Base-by-base conservation (phyloP, 2,888 invertebrate species). In the Antheraea yamamai region DNA sequence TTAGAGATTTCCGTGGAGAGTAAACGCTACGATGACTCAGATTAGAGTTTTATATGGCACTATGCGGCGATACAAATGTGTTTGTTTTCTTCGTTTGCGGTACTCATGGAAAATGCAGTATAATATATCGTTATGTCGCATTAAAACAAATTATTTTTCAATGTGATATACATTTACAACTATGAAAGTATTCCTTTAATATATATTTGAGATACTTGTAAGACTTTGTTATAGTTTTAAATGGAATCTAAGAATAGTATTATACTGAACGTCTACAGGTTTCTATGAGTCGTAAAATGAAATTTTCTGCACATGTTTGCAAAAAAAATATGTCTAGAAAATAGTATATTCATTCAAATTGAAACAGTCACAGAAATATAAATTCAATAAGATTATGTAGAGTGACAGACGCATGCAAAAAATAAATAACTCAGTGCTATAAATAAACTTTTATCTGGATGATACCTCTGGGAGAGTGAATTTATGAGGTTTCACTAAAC, bases 381-480 rank as follows among this genome's bases (percentile, higher is more conserved):
- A 39, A 35, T 64, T 26, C 26, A 58, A 18, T 35, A 80, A 78
- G 80, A 83, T 76, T 79, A 81, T 76, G 78, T 78, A 79, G 79
- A 79, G 79, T 79, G 85, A 85, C 86, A 83, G 84, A 80, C 82
- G 84, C 84, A 86, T 83, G 84, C 81, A 85, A 77, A 81, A 78
- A 84, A 88, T 91, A 90, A 91, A 91, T 91, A 88, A 87, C 80
- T 81, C 79, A 78, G 81, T 76, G 84, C 84, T 86, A 89, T 91
- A 90, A 91, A 91, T 91, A 91, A 88, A 89, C 81, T 90, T 88
- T 90, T 91, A 89, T 90, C 89, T 85, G 84, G 84, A 88, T 88
- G 80, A 84, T 81, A 85, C 89, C 86, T 87, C 83, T 83, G 88
- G 87, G 90, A 87, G 82, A 80, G 79, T 75, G 82, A 85, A 89